Base-by-base conservation (phyloP, 2,888 invertebrate species). In the Ichneumon xanthorius region DNA sequence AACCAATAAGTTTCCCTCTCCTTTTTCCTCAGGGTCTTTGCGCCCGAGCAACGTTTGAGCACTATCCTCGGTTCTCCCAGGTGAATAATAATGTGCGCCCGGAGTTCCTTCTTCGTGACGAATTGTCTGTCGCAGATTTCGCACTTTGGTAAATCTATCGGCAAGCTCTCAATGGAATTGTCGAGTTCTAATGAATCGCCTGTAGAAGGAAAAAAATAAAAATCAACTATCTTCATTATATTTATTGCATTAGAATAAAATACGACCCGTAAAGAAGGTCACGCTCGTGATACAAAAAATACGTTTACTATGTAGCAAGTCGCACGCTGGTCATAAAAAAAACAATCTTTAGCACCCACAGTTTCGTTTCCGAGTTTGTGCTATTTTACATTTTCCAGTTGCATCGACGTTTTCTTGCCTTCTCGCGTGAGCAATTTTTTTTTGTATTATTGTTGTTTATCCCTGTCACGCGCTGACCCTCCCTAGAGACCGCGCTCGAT, bases 71-170 rank as follows among this genome's bases (percentile, higher is more conserved):
- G 92, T 33, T 91, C 89, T 9, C 92, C 91, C 58, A 94, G 86
- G 73, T 94, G 94, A 26, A 91, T 87, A 2, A 91, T 73, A 3
- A 93, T 89, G 78, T 94, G 94, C 0, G 88, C 77, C 7, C 92
- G 90, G 6, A 94, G 79, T 75, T 92, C 92, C 45, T 92, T 92
- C 77, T 93, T 94, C 0, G 88, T 88, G 16, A 86, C 70, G 80
- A 93, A 94, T 78, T 92, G 87, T 80, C 90, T 87, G 5, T 90
- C 89, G 70, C 94, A 94, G 84, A 94, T 90, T 85, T 93, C 93
- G 86, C 94, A 94, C 79, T 88, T 87, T 11, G 90, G 84, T 26
- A 87, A 71, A 30, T 88, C 87, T 33, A 78, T 71, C 33, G 86
- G 84, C 76, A 86, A 87, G 63, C 85, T 80, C 5, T 89, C 89